Evolutionary conservation across 2,797 vertebrate species (phyloP), one percentile per base, ranked within the genome.

Genomic region (Eurystomus glaucurus): DNA sequence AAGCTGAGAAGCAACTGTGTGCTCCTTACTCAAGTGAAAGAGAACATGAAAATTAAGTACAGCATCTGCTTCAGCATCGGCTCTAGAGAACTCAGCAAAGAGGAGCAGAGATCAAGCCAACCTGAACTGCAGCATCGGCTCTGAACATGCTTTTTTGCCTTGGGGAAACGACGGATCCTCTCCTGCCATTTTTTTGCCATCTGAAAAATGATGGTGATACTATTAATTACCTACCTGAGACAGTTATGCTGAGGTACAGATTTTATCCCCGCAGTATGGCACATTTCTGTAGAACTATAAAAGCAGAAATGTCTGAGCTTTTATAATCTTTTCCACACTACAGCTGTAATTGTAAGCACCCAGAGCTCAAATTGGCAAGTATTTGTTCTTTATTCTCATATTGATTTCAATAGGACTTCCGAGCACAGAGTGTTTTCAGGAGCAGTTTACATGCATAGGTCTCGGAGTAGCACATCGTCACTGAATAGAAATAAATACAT

Each of bases 21-120:
- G 86, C 81, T 96, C 62, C 95, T 92, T 86, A 65, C 74, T 93
- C 46, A 45, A 94, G 92, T 93, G 96, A 95, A 83, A 94, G 81
- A 93, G 92, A 94, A 94, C 84, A 93, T 70, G 86, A 92, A 95
- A 90, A 96, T 91, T 84, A 96, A 92, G 83, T 80, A 85, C 78
- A 94, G 85, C 92, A 92, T 96, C 92, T 94, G 86, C 90, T 81
- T 66, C 39, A 3, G 92, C 81, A 54, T 21, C 1, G 4, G 88
- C 93, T 95, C 90, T 57, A 50, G 96, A 95, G 90, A 93, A 55
- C 86, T 35, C 65, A 11, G 64, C 77, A 61, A 86, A 87, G 66
- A 85, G 66, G 55, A 83, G 81, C 78, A 90, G 71, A 88, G 94
- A 95, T 90, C 68, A 87, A 85, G 90, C 78, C 93, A 95, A 89